Base-by-base conservation (phyloP, 2,113 vertebrate genomes). In the Prunella fulvescens region DNA sequence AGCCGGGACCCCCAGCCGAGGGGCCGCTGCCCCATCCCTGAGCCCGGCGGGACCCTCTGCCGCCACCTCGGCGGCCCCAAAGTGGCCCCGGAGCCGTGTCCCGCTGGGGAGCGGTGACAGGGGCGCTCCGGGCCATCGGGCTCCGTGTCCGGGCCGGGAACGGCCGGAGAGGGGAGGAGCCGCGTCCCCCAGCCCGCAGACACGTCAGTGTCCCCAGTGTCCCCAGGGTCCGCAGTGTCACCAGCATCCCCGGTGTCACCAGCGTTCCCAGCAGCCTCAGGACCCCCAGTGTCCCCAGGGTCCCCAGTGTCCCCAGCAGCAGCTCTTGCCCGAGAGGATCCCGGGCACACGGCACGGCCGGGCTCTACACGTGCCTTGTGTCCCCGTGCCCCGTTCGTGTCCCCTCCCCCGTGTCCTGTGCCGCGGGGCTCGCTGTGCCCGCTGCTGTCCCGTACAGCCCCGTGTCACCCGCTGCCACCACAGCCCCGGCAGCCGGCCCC, bases 281-380 rank as follows among this genome's bases (percentile, higher is more conserved):
- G 0, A 3, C 6, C 7, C 31, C 9, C 47, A 33, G 45, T 1
- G 10, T 3, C 11, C 4, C 3, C 45, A 45, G 18, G 2, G 7
- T 10, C 10, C 40, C 7, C 42, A 16, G 19, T 1, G 40, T 39
- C 42, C 42, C 64, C 79, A 26, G 64, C 1, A 3, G 8, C 37
- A 14, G 54, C 48, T 44, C 42, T 4, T 5, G 12, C 31, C 48
- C 12, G 1, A 13, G 42, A 24, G 22, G 26, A 18, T 50, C 22
- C 48, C 8, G 4, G 53, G 39, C 51, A 18, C 2, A 11, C 7
- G 19, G 61, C 45, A 9, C 2, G 1, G 0, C 29, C 0, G 54
- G n/a, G n/a, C 29, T 9, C 62, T 9, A 54, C 25, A 25, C 5
- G 9, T 40, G 60, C 33, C 37, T 2, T 1, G 56, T 37, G 54